A percentile compares a stretch with the other conserved stretches of the same genome.
phyloP scores from a whole-genome alignment of 2,888 invertebrate species.

The Aromia moschata region DNA sequence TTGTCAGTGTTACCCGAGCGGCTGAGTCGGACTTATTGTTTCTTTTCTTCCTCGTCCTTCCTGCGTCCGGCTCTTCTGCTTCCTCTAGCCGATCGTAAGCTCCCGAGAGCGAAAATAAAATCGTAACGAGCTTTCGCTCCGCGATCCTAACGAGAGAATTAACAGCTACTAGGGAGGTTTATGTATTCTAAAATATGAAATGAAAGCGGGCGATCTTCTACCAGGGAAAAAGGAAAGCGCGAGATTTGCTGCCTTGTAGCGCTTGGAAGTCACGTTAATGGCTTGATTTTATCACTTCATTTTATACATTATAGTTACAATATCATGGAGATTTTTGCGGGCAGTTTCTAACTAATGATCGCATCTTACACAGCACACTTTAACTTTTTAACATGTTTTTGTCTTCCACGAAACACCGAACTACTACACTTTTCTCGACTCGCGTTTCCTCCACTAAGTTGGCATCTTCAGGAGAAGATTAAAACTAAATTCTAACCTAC shows the following conservation, averaged over 20 bases:
- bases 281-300: slow-evolving; percentile 2
- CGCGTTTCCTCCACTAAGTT: no score
- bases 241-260: not conserved
- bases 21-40: slow-evolving; percentile 6
- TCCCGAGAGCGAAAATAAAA: slow-evolving; percentile 5
- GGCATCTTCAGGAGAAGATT: no score
- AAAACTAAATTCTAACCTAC: no score
- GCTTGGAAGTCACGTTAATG: not conserved
- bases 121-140: slow-evolving; percentile 3
- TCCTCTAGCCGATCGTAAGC: slow-evolving; percentile 2
- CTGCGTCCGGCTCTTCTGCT: not conserved
- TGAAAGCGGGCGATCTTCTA: not conserved
- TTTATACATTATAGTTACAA: slow-evolving; percentile 1
- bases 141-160: slow-evolving; percentile 10
- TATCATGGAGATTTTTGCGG: no score
- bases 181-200: slow-evolving; percentile 19
- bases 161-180: slow-evolving; percentile 13
- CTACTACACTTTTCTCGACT: no score
- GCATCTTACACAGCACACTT: no score
- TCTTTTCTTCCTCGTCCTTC: not conserved
- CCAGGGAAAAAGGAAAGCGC: slow-evolving; percentile 2
- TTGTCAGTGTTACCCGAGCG: not conserved
- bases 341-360: no score
- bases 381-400: no score
- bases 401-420: no score